Base-by-base conservation (phyloP, 1,140 invertebrate genomes). In the Heterodera schachtii region DNA sequence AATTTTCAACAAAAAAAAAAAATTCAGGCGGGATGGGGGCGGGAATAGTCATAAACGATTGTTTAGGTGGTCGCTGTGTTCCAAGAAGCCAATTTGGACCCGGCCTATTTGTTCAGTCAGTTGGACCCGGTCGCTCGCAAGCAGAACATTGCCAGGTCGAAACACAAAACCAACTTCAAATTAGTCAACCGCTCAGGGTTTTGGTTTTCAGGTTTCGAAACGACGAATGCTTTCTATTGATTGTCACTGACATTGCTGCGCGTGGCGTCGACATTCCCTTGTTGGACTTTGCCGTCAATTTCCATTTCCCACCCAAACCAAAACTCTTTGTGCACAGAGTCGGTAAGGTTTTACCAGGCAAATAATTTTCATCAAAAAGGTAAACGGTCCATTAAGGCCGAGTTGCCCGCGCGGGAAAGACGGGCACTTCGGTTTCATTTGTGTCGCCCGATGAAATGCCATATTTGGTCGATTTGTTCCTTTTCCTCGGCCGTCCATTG, bases 291-390 rank as follows among this genome's bases (percentile, higher is more conserved):
- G 97, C 98, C 5, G 96, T 99, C 69, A 99, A 99, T 91, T 96
- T 94, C 86, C 94, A 98, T 92, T 99, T 99, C 90, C 97, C 98
- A 0, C 94, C 95, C 0, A 98, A 97, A 91, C 93, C 95, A 0
- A 99, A 99, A 91, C 91, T 99, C 11, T 99, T 98, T 92, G 94
- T 99, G 44, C 97, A 99, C 91, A 93, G 97, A 93, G 97, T 98
- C 79, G 97, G 95, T 95, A 91, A 92, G 94, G 93, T 80, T 57
- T 73, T 21, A 74, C 57, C 9, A 52, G 31, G 31, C 31, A 31
- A 31, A 31, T 31, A 52, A 52, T 64, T 64, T 16, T 8, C 49
- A 52, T 52, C 49, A 64, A 64, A 76, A 74, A 66, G 3, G 3
- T 73, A 75, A 75, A 79, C 41, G 9, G n/a, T 13, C 13, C 75